Base-by-base conservation (phyloP, 2,113 vertebrate genomes). In the Nyctereutes procyonoides region DNA sequence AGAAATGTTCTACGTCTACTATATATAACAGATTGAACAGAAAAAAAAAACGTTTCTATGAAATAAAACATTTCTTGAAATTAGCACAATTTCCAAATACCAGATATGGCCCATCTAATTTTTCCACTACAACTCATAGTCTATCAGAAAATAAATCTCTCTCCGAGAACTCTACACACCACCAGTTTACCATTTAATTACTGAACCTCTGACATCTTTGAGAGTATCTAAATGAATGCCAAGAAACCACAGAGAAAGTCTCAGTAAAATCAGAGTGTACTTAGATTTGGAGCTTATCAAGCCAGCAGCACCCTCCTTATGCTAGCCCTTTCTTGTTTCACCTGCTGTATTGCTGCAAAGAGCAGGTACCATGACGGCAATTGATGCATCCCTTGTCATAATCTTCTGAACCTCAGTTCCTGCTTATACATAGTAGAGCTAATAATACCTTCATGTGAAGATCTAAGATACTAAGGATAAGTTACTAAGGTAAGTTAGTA, bases 401-500 rank as follows among this genome's bases (percentile, higher is more conserved):
- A 32, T 7, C 13, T 30, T 28, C 15, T 51, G 22, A 92, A 67
- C 22, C 11, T 93, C 28, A 71, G 16, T 87, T 93, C 14, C 30
- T 65, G 63, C 35, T 79, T 89, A 24, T 55, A 32, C 56, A 30
- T 77, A 65, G n/a, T 71, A 51, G 13, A 13, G 48, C 86, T 74
- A 76, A 69, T 56, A 60, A 9, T 48, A 90, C 8, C 4, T 35
- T 89, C 60, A n/a, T 85, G 19, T 77, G 9, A 81, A 12, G 32
- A 69, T 26, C 32, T n/a, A n/a, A n/a, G n/a, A n/a, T n/a, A n/a
- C n/a, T n/a, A n/a, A n/a, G n/a, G n/a, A n/a, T n/a, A n/a, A n/a
- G n/a, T n/a, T n/a, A n/a, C n/a, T n/a, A n/a, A 88, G 58, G 11
- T 67, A 60, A 74, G n/a, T 89, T 91, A 96, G 35, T 77, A 77